Base-by-base conservation (phyloP, 30 jellyfish, hydroid and myxozoan genomes). In the Cassiopea andromeda region DNA sequence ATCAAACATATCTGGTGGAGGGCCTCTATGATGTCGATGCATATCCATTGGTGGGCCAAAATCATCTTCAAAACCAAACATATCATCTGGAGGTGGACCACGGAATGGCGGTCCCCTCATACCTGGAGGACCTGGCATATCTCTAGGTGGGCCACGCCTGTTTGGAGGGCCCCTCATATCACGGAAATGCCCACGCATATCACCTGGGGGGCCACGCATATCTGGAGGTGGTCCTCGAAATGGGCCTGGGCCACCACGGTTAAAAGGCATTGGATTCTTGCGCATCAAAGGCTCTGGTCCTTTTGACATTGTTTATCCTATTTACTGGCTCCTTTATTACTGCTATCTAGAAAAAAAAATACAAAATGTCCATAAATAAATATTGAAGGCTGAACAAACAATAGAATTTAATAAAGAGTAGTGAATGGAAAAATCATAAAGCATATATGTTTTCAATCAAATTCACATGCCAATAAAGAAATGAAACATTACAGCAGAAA, bases 181-280 rank as follows among this genome's bases (percentile, higher is more conserved):
- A 70, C 79, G 79, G 15, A 70, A 70, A 70, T 27, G 79, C 16
- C 79, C 79, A 59, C 79, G 79, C 89, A 83, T 83, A 13, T 87
- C 85, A 68, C 85, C 89, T 17, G 94, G 94, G 1, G 94, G 94
- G 14, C 94, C 94, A 43, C 89, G 94, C 90, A 85, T 85, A 73
- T 85, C 86, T 85, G 83, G 83, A 43, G 93, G 93, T 85, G 93
- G 93, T 44, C 94, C 94, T 48, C 90, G 69, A 58, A 87, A 87
- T 6, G 85, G 94, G 16, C 94, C 94, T 57, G 94, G 94, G 58
- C 94, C 94, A 54, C 82, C 61, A 1, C 94, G 87, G 67, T 80
- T 80, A 66, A 87, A 87, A 8, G 94, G 90, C 90, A 69, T 87
- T 58, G 93, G 89, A 64, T 87, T 78, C 57, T 87, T 87, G 13